Base-by-base conservation (phyloP, 2,888 invertebrate species). In the Pheosia tremula region DNA sequence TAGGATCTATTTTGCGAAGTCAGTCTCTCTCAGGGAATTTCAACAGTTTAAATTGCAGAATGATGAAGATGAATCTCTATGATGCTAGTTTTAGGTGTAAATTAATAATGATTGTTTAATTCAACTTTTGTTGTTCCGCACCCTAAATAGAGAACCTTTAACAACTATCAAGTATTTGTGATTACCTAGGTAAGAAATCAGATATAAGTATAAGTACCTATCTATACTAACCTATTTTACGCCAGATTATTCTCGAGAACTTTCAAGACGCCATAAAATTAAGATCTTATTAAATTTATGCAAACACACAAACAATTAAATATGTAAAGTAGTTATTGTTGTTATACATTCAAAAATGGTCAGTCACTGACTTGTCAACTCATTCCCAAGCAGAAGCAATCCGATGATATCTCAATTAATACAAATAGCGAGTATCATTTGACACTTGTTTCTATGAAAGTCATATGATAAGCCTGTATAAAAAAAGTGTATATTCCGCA, bases 391-490 rank as follows among this genome's bases (percentile, higher is more conserved):
- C 11, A 37, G 5, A 52, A 37, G 10, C 53, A 53, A 13, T 41
- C 58, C 64, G 63, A 60, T 64, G 60, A 53, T 67, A 66, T 63
- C 63, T 47, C 63, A 75, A 68, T 72, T 65, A 66, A 50, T 66
- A 57, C 58, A 64, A 69, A 63, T 37, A 38, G 54, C 11, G 6
- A 10, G 37, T 54, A 24, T 38, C 38, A 54, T 38, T 53, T 24
- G 11, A 10, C 38, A 11, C 55, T 72, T 74, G 60, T 66, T 56
- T 74, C 45, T 73, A 74, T 75, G 67, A 74, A 63, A 58, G 56
- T 67, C 72, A 75, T 68, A 65, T 72, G 75, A 67, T 63, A 61
- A 72, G 63, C 61, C 43, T 68, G n/a, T 53, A 59, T 47, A 64
- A 60, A 67, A 62, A 65, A 66, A 65, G 60, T 63, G 62, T 59